phyloP scores from a whole-genome alignment of 2,113 vertebrate species.

The Ptilonorhynchus violaceus region DNA sequence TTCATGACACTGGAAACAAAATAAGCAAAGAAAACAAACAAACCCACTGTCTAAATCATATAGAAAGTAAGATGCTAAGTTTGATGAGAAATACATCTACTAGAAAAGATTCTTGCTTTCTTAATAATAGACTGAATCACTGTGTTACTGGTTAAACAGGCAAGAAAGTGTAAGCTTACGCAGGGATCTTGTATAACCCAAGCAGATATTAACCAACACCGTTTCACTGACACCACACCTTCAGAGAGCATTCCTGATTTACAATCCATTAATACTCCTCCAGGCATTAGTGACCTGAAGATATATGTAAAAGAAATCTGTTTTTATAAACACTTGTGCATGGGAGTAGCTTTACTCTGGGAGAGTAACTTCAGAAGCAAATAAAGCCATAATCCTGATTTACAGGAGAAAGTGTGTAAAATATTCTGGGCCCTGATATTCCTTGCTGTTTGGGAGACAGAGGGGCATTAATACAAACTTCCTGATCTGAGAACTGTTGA shows the following conservation, averaged over 20 bases:
- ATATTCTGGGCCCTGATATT: neutral
- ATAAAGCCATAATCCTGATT: neutral
- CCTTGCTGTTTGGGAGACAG: neutral
- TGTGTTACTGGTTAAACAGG: neutral
- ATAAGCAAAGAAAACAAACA: neutral
- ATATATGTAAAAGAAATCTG: neutral
- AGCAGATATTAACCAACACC: neutral
- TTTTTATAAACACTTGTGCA: neutral
- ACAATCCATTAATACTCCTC: neutral
- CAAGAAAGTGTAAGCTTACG: neutral
- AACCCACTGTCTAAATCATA: neutral
- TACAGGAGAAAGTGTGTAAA: neutral
- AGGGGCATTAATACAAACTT: neutral
- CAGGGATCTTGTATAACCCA: neutral
- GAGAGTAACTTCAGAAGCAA: neutral
- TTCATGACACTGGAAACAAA: neutral
- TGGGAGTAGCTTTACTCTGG: neutral
- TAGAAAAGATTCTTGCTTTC: neutral
- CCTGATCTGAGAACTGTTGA: neutral
- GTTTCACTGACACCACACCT: neutral
- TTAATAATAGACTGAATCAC: neutral
- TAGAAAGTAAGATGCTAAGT: neutral
- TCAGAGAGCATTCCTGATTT: neutral
- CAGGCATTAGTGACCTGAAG: neutral
- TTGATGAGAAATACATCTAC: neutral